Percentiles rank a stretch among this genome's conserved stretches.
phyloP scores from a whole-genome alignment of 2,888 invertebrate genomes.

The Schrankia costaestrigalis region DNA sequence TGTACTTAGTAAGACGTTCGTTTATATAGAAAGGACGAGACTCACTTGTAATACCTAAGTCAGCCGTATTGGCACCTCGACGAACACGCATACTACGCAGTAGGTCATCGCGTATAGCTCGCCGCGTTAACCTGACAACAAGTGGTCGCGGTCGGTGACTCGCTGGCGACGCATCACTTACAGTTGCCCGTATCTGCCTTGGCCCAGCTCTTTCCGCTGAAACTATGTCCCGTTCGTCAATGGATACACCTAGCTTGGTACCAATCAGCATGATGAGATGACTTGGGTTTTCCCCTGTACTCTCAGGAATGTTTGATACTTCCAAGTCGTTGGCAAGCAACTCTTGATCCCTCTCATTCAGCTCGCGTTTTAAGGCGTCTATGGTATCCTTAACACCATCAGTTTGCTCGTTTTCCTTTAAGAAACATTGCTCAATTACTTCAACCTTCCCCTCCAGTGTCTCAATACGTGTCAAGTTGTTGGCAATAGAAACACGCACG shows the following conservation, averaged over 20 bases:
- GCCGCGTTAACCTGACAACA: neutral
- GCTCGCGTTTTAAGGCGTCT: neutral
- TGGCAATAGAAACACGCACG: neutral
- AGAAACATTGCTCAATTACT: neutral
- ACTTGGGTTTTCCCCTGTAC: neutral
- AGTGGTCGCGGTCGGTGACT: neutral
- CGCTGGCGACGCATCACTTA: neutral
- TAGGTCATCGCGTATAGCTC: neutral
- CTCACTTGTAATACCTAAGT: neutral
- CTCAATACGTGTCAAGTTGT: neutral
- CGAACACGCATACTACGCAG: neutral
- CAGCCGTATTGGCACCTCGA: neutral
- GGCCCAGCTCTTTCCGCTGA: neutral
- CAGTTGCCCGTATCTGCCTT: neutral
- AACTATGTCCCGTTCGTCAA: neutral
- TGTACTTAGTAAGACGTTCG: neutral
- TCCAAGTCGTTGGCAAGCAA: neutral
- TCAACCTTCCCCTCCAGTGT: neutral
- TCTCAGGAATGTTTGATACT: neutral
- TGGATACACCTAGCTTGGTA: neutral
- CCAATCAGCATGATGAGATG: neutral
- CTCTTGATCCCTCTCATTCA: neutral
- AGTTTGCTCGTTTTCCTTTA: too few species aligned
- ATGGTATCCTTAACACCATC: too few species aligned
- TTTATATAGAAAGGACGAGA: neutral